Base-by-base conservation (phyloP, 2,888 invertebrate species). In the Hylaea fasciaria region DNA sequence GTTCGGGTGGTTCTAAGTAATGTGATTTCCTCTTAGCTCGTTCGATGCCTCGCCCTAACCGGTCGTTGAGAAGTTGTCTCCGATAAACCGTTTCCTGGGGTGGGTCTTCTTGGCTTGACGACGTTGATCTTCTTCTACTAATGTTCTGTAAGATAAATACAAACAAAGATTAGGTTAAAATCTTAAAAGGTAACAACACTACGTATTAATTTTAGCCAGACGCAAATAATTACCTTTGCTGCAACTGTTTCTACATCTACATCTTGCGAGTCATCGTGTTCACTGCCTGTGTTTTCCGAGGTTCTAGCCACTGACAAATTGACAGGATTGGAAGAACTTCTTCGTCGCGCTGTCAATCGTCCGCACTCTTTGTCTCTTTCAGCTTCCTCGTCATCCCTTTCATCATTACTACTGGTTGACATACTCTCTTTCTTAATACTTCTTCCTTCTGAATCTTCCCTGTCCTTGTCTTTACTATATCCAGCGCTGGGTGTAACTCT, bases 241-340 rank as follows among this genome's bases (percentile, higher is more conserved):
- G 93, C 92, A 51, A 92, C 87, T 68, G 91, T 90, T 86, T 93
- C 93, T 7, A 93, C 89, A 68, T 93, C 93, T 37, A 93, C 89
- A 70, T 93, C 93, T 64, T 92, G 92, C 56, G 91, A 91, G 77
- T 93, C 93, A 48, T 93, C 93, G 51, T 91, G 91, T 83, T 93
- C 93, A 81, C 93, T 94, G 70, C 94, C 93, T 56, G 93, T 93
- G 71, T 93, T 93, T 70, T 93, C 93, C 28, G 94, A 92, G 63
- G 92, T 92, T 66, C 90, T 90, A 53, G 94, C 93, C 58, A 95
- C 79, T 29, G 95, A 96, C 72, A 97, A 92, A 87, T 97, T 97
- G 50, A 97, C 97, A 39, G 97, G 97, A 82, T 96, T 96, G 0
- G 96, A 95, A 50, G 96, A 96, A 85, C 94, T 95, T 85, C 95